Evolutionary conservation across 2,797 vertebrate genomes (phyloP), one percentile per base, ranked within the genome.

Genomic region (Propithecus perrieri): DNA sequence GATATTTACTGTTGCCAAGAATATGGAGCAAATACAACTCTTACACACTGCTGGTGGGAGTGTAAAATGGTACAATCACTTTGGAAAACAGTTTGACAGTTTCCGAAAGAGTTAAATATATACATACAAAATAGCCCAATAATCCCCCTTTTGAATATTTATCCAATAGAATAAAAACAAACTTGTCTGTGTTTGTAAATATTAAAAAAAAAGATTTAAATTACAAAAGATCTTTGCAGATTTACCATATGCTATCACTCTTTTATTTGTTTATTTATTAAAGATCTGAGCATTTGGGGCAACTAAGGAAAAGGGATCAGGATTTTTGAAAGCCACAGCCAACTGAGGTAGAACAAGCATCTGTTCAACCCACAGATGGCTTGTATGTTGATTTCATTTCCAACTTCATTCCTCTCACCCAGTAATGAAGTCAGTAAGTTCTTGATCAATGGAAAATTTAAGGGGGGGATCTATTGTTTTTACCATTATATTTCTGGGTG

Each of bases 171-270:
- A 28, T 59, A 59, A 59, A 59, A 59, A 59, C 57, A 59, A 28
- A 59, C 57, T 59, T 28, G 10, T 59, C 24, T 59, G 57, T 59
- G 57, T 59, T 59, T 59, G 57, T 59, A 28, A 59, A 59, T 28
- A 59, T 57, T 57, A 15, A 50, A 24, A 57, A 57, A 57, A 57
- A 48, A 74, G 59, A 90, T 93, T 92, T 93, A 94, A 96, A 78
- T 75, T 83, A 83, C 65, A 92, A 67, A 96, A 78, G 65, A 90
- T 65, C 46, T 88, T 33, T 79, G 35, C 48, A 65, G 74, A 88
- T 88, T 93, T 94, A 38, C 59, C 59, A 93, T n/a, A 86, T n/a
- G n/a, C 59, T 71, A 53, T 46, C 43, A 30, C 4, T 50, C 5
- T 43, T 18, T 35, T 63, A 35, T 46, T n/a, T 71, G 17, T 65